Evolutionary conservation across 2,888 invertebrate species (phyloP), one percentile per base, ranked within the genome.

Genomic region (Zygaena filipendulae): DNA sequence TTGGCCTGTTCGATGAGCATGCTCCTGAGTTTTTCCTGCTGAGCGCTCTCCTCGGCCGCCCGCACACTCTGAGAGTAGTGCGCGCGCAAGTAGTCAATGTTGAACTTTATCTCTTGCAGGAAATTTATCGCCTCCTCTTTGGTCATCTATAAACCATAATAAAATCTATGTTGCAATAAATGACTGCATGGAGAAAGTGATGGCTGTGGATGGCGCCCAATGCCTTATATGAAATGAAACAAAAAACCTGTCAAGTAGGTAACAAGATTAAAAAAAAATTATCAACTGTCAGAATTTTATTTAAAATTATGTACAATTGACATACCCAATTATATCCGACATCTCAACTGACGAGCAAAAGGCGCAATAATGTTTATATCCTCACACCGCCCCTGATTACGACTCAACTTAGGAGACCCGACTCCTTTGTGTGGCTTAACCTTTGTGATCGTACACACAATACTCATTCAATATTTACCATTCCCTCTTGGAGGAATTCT

Each of bases 61-160:
- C 79, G 72, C 29, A 69, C 30, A 38, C 63, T 70, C 42, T 84
- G 83, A 0, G 82, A 60, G 58, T 86, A 86, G 52, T 85, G 85
- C 8, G 81, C 80, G 42, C 87, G 87, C 31, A 91, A 68, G 51
- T 86, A 86, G 42, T 88, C 87, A 47, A 91, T 83, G 42, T 88
- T 87, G 49, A 85, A 82, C 49, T 90, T 88, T 44, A 91, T 90
- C 52, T 90, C 88, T 57, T 89, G 87, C 11, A 91, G 66, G 57
- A 90, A 91, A 22, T 82, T 81, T 23, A 90, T 84, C 2, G 90
- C 90, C 54, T 87, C 89, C 57, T 90, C 88, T 26, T 88, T 84
- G 7, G 84, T 75, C 83, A 90, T 88, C 90, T 91, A 50, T 0
- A 45, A 45, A 11, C n/a, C n/a, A n/a, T n/a, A n/a, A n/a, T n/a